Conservation (phyloP, 2,113 vertebrate species). For the Aix galericulata region DNA sequence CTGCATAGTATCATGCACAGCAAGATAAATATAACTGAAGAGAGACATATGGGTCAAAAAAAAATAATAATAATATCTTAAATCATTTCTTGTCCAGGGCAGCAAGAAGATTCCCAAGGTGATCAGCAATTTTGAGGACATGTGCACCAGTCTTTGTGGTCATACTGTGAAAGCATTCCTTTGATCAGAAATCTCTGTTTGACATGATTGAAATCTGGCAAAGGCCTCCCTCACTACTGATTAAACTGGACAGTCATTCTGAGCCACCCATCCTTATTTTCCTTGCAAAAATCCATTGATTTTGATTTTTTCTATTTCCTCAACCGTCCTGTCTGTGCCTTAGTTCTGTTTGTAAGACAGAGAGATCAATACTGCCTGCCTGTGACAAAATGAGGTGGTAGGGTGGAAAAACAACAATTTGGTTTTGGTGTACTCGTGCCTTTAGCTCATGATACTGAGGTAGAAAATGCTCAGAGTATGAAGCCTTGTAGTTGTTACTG, state of each 20-base stretch:
- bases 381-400: neutral
- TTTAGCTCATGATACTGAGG: neutral
- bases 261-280: neutral
- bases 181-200: neutral
- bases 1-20: neutral
- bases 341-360: neutral
- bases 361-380: neutral
- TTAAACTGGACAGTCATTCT: neutral
- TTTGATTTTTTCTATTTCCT: neutral
- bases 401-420: neutral
- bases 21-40: neutral
- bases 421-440: neutral
- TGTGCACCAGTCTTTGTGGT: neutral
- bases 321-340: neutral
- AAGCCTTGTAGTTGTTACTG: neutral
- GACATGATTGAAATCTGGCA: neutral
- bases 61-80: neutral
- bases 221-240: neutral
- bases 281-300: neutral
- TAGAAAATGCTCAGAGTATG: neutral
- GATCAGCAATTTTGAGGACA: neutral
- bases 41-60: neutral
- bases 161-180: neutral
- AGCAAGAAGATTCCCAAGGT: neutral
- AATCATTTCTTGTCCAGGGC: neutral